phyloP scores from a whole-genome alignment of 2,888 invertebrate species.

The Rhingia rostrata region DNA sequence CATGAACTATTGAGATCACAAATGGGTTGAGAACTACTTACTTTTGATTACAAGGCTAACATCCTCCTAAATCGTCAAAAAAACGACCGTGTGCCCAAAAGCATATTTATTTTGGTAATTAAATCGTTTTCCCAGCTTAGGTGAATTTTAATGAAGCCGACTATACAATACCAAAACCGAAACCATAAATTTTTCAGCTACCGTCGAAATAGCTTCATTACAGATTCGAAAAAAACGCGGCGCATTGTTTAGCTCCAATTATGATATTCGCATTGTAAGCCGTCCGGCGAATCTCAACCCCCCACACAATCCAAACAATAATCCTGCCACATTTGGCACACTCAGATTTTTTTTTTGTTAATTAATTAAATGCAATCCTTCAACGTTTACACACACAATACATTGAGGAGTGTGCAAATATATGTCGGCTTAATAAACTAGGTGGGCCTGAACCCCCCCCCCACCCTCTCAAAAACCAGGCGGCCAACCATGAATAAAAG shows the following conservation, averaged over 20 bases:
- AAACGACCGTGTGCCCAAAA: too few relatives aligned
- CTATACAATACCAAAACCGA: too few relatives aligned
- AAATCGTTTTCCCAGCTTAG: too few relatives aligned
- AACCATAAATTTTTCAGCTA: neutral
- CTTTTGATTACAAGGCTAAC: too few relatives aligned
- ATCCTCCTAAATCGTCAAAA: too few relatives aligned
- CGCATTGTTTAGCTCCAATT: neutral
- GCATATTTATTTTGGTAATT: too few relatives aligned
- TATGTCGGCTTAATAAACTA: neutral
- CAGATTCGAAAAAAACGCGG: neutral
- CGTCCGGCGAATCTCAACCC: slow-evolving; percentile 1
- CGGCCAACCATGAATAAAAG: slow-evolving; percentile 43
- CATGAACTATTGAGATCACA: too few relatives aligned
- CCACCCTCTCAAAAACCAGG: slow-evolving; percentile 1
- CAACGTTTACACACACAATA: neutral
- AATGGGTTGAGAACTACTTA: too few relatives aligned
- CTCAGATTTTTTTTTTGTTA: too few relatives aligned
- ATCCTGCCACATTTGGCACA: slow-evolving; percentile 19
- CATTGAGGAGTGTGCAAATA: neutral
- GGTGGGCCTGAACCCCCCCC: neutral
- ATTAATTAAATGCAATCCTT: slow-evolving; percentile 3
- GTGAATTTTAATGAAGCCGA: too few relatives aligned
- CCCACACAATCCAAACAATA: neutral
- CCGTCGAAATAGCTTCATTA: neutral
- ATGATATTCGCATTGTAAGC: slow-evolving; percentile 11